These are phyloP conservation scores for Chelonoidis abingdonii DNA, from an alignment of 2,113 vertebrate genomes.

Conservation along the genomic window DNA sequence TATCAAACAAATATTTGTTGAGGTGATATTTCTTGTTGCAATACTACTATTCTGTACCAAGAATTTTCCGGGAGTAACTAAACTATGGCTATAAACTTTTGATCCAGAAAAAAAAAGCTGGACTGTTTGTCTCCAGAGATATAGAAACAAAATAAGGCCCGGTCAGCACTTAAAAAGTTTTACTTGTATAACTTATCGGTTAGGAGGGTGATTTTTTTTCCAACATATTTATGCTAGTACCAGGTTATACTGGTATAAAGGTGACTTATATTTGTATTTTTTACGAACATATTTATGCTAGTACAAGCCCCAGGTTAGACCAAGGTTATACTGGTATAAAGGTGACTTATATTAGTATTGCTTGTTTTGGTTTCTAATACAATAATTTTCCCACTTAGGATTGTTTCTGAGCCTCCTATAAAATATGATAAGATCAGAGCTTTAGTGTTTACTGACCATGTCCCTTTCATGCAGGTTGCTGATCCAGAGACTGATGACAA, in stretches of 20 bases:
- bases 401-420: fast-evolving
- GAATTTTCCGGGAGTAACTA: neutral
- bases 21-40: fast-evolving
- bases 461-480: neutral
- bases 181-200: neutral
- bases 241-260: neutral
- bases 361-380: neutral
- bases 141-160: neutral
- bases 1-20: neutral
- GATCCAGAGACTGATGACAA: neutral
- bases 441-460: neutral
- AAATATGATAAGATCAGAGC: neutral
- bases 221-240: neutral
- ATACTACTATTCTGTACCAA: neutral
- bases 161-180: neutral
- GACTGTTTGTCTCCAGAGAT: neutral
- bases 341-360: neutral
- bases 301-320: neutral
- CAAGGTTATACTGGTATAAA: neutral
- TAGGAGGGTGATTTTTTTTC: neutral
- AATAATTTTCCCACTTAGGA: neutral
- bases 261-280: neutral
- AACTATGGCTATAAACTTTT: fast-evolving
- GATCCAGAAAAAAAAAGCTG: neutral
- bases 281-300: neutral